A percentile compares a stretch with the other conserved stretches of the same genome.
These are phyloP conservation scores for Poecilia gillii DNA, from an alignment of 2,797 vertebrate species.

Conservation along the genomic window DNA sequence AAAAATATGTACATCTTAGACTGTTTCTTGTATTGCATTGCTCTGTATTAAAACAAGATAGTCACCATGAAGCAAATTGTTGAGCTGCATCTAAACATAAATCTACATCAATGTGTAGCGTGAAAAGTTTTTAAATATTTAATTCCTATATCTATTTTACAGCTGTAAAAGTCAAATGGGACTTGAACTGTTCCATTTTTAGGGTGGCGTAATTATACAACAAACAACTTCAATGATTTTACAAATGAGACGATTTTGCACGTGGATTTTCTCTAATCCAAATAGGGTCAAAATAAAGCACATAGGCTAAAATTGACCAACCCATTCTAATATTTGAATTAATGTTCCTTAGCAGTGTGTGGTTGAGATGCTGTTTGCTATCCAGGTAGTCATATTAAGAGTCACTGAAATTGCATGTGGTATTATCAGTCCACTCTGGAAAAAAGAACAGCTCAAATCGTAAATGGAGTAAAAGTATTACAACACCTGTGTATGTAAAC, in stretches of 20 bases:
- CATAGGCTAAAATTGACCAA: too few relatives aligned
- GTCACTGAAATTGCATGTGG: background rate
- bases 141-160: constrained; percentile 12
- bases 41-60: constrained; percentile 17
- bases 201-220: too few relatives aligned
- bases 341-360: background rate
- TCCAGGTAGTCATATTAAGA: background rate
- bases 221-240: too few relatives aligned
- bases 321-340: too few relatives aligned
- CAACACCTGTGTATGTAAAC: background rate
- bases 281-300: too few relatives aligned
- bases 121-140: constrained; percentile 10
- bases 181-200: too few relatives aligned
- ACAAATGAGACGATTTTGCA: too few relatives aligned
- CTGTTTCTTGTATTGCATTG: constrained; percentile 40
- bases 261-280: too few relatives aligned
- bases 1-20: constrained; percentile 61
- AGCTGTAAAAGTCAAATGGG: background rate
- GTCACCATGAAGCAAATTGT: constrained; percentile 21
- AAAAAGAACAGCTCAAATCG: background rate
- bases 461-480: background rate
- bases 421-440: background rate
- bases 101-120: constrained; percentile 19
- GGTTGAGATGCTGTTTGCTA: background rate
- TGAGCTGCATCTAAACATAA: constrained; percentile 11